Base-by-base conservation (phyloP, 2,113 vertebrate genomes). In the Balaenoptera acutorostrata region DNA sequence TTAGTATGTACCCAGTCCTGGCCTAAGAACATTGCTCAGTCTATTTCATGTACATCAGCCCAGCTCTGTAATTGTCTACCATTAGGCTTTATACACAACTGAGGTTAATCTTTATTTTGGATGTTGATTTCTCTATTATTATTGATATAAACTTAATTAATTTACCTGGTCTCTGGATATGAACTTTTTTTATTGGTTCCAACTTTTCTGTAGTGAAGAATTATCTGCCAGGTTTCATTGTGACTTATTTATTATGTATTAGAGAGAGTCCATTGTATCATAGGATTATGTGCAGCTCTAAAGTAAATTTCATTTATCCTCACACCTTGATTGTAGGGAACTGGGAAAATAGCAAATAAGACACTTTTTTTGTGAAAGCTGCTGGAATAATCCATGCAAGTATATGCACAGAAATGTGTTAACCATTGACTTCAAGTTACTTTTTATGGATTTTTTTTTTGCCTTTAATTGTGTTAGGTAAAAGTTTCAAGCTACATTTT, bases 401-500 rank as follows among this genome's bases (percentile, higher is more conserved):
- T 2, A 2, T 46, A 33, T 7, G 3, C 63, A 64, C 21, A 88
- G 18, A 64, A 20, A 77, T 39, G 36, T 3, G 2, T 33, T 74
- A 74, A 57, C 18, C n/a, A 6, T 23, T 78, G 68, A 87, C 75
- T 86, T 44, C 6, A 66, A 90, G 21, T 72, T 81, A 64, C 18
- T 82, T 80, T 66, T 84, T n/a, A 33, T 29, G 20, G 86, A 81
- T 88, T 82, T 64, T 95, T 68, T 74, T 81, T 74, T 39, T 4
- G 49, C 36, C 61, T 97, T 97, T 97, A 97, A 97, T 97, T 98
- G 74, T 95, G 44, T 64, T 96, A 41, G 61, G 69, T 77, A 96
- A 97, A 98, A 94, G 33, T 96, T 97, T 80, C 74, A 83, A 95
- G 88, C 93, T 95, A 41, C n/a, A 46, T 92, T 96, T 81, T 87